phyloP scores from a whole-genome alignment of 2,113 vertebrate genomes.

The Centropus bengalensis region DNA sequence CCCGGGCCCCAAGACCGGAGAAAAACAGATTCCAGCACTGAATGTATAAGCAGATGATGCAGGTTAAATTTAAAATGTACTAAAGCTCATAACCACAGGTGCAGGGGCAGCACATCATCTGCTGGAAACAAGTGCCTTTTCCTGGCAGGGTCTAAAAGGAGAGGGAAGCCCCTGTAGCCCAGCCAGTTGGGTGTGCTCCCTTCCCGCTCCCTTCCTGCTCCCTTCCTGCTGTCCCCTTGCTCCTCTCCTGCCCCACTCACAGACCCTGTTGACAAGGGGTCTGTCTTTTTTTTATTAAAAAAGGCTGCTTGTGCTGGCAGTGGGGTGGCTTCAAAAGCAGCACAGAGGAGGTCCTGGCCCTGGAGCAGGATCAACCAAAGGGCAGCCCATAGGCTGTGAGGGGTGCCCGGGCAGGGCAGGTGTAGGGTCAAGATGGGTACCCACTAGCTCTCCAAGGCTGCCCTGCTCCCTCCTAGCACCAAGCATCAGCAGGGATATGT shows the following conservation, averaged over 20 bases:
- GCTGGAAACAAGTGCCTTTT: slow-evolving; percentile 47
- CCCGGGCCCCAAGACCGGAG: neutral
- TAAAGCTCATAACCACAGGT: slow-evolving; percentile 60
- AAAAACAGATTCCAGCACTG: neutral
- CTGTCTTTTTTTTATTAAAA: no score
- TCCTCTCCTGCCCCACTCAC: neutral
- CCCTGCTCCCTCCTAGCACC: neutral
- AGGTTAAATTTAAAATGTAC: neutral
- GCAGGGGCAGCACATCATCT: slow-evolving; percentile 43
- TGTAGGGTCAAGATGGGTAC: neutral
- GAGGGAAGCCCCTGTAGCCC: neutral
- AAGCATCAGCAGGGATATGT: accelerated
- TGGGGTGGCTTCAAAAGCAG: slow-evolving; percentile 43
- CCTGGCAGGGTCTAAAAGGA: slow-evolving; percentile 46
- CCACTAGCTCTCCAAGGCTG: neutral
- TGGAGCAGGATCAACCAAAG: slow-evolving; percentile 69
- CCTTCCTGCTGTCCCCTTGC: neutral
- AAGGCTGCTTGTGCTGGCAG: neutral
- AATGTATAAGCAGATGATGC: slow-evolving; percentile 2
- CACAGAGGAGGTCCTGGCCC: slow-evolving; percentile 38
- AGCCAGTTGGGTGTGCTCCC: neutral
- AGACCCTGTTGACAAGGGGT: accelerated
- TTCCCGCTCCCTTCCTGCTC: slow-evolving; percentile 22
- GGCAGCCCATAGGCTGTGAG: neutral
- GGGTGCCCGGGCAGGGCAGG: slow-evolving; percentile 2